Conservation (phyloP, 2,797 vertebrate genomes). For the Lagodon rhomboides region DNA sequence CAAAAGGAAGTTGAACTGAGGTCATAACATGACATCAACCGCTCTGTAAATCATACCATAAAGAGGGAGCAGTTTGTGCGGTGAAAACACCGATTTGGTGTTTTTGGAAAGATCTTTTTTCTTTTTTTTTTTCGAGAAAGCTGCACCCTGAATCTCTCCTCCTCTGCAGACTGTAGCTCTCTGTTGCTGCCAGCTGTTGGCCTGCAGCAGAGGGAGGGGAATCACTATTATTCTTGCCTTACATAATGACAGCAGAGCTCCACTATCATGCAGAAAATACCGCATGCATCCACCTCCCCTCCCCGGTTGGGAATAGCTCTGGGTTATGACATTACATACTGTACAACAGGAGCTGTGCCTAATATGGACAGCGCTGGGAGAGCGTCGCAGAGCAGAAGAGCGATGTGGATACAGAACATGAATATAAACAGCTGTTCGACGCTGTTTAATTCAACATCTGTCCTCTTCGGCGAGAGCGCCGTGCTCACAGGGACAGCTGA, state of each 20-base stretch:
- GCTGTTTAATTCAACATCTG: slow-evolving; percentile 66
- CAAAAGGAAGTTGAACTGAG: slow-evolving; percentile 57
- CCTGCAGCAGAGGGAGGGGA: slow-evolving; percentile 20
- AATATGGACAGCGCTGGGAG: slow-evolving; percentile 40
- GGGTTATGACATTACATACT: slow-evolving; percentile 29
- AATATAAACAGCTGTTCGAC: slow-evolving; percentile 59
- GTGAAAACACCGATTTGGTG: background rate
- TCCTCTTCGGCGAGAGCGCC: slow-evolving; percentile 41
- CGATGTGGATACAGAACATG: slow-evolving; percentile 20
- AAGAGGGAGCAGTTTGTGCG: slow-evolving; percentile 6
- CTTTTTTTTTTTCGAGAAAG: slow-evolving; percentile 3
- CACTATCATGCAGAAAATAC: slow-evolving; percentile 27
- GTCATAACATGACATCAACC: slow-evolving; percentile 38
- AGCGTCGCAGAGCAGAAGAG: slow-evolving; percentile 19
- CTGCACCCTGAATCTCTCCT: slow-evolving; percentile 9
- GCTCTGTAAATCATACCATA: slow-evolving; percentile 26
- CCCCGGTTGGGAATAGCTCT: background rate
- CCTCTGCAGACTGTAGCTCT: slow-evolving; percentile 16
- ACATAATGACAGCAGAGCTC: slow-evolving; percentile 48
- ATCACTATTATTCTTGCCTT: slow-evolving; percentile 46
- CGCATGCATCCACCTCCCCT: background rate
- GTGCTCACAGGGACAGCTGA: slow-evolving; percentile 48
- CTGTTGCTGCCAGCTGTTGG: slow-evolving; percentile 49
- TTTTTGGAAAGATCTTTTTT: slow-evolving; percentile 15
- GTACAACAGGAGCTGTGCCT: slow-evolving; percentile 23